Percentiles rank a stretch among this genome's conserved stretches.
Evolutionary conservation across 2,113 vertebrate genomes (phyloP).

Genomic region (Istiophorus platypterus): DNA sequence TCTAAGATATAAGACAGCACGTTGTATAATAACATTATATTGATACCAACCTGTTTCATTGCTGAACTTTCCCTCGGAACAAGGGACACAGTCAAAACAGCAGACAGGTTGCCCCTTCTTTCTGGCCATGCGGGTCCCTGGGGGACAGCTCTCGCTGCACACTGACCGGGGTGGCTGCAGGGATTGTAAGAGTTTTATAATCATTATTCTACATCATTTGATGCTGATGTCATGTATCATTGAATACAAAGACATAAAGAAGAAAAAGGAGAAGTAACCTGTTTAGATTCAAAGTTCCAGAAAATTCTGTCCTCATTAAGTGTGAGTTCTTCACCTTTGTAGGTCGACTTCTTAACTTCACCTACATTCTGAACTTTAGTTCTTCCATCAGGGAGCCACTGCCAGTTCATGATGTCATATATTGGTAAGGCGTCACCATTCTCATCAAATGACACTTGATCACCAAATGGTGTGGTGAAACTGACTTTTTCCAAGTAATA

Average conservation of each 20-base stretch:
- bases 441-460: conserved; percentile 80
- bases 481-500: conserved; percentile 79
- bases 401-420: conserved; percentile 84
- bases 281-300: conserved; percentile 64
- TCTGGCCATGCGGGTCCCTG: conserved; percentile 82
- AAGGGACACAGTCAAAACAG: conserved; percentile 86
- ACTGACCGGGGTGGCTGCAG: conserved; percentile 50
- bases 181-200: not conserved
- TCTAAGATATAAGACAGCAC: not conserved
- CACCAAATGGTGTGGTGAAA: conserved; percentile 79
- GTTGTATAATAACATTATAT: not conserved
- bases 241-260: conserved; percentile 8
- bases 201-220: not conserved
- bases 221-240: not conserved
- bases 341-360: conserved; percentile 67
- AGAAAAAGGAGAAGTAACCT: conserved; percentile 54
- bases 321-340: conserved; percentile 62
- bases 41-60: conserved; percentile 66
- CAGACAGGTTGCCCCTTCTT: conserved; percentile 81
- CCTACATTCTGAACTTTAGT: conserved; percentile 70
- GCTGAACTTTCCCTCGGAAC: conserved; percentile 83
- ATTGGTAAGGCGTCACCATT: conserved; percentile 83
- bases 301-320: conserved; percentile 73
- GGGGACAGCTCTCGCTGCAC: conserved; percentile 83
- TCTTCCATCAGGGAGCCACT: conserved; percentile 65